Conservation (phyloP, 2,888 invertebrate genomes). For the Steinernema scapterisci region DNA sequence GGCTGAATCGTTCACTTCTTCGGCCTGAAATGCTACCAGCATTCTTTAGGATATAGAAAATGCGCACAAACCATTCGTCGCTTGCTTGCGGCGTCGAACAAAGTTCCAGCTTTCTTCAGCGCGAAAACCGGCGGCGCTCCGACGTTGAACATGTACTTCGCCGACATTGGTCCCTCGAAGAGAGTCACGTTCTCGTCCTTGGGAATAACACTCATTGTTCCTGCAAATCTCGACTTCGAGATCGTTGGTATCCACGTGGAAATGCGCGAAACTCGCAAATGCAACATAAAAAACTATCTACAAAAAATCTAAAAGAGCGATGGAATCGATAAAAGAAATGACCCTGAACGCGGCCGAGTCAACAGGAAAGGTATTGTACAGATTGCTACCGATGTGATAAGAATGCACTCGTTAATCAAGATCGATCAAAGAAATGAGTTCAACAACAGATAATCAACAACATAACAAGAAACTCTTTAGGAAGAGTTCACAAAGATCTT, state of each 20-base stretch:
- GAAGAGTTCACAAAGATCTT: conserved; percentile 40
- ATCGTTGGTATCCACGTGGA: too few species aligned
- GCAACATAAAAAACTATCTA: too few species aligned
- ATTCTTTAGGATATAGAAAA: too few species aligned
- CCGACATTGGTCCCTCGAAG: conserved; percentile 36
- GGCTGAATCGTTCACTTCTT: conserved; percentile 26
- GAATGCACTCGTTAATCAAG: background rate
- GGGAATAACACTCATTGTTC: conserved; percentile 4
- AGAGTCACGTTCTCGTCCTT: conserved; percentile 36
- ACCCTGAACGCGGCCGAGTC: background rate
- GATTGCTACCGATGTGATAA: background rate
- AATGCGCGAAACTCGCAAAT: too few species aligned
- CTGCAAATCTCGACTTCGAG: too few species aligned
- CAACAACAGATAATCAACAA: conserved; percentile 28
- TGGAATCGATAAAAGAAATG: background rate
- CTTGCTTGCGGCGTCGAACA: conserved; percentile 41
- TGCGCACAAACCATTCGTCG: conserved; percentile 33
- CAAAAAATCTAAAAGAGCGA: background rate
- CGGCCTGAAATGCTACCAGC: background rate
- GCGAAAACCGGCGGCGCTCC: conserved; percentile 38
- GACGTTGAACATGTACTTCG: conserved; percentile 40
- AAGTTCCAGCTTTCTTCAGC: conserved; percentile 33
- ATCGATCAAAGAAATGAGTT: conserved; percentile 22
- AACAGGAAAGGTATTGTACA: background rate
- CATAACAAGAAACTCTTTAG: conserved; percentile 19